Evolutionary conservation across 2,797 vertebrate species (phyloP).

Genomic region (Astyanax mexicanus): DNA sequence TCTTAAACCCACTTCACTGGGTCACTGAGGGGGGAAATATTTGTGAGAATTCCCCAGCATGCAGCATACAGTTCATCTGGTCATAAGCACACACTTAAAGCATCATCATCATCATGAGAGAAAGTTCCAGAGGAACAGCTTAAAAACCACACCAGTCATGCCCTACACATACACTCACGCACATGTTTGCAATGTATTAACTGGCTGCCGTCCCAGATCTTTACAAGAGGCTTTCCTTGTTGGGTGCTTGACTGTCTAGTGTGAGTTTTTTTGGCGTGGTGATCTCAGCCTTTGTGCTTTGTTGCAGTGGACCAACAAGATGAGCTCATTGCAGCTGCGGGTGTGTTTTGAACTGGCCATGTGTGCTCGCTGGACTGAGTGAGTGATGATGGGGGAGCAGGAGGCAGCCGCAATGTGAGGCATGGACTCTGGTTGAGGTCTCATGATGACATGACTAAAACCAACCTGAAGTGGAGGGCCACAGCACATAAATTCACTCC

Average conservation of each 20-base stretch:
- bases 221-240: slow-evolving; percentile 22
- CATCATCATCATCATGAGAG: slow-evolving; percentile 43
- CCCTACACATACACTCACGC: no score
- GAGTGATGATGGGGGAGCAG: not conserved
- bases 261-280: slow-evolving; percentile 40
- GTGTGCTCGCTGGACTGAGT: slow-evolving; percentile 6
- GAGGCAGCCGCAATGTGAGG: not conserved
- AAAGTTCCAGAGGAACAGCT: not conserved
- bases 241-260: not conserved
- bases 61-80: slow-evolving; percentile 11
- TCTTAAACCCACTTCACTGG: not conserved
- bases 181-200: not conserved
- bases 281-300: slow-evolving; percentile 49
- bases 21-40: not conserved
- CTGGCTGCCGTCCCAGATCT: not conserved
- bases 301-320: slow-evolving; percentile 26
- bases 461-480: not conserved
- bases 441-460: slow-evolving; percentile 45
- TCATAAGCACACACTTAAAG: slow-evolving; percentile 15
- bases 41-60: slow-evolving; percentile 16
- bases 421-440: not conserved
- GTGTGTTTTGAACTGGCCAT: slow-evolving; percentile 25
- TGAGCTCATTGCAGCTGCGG: slow-evolving; percentile 54
- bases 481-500: not conserved
- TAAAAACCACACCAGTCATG: not conserved